Base-by-base conservation (phyloP, 2,888 invertebrate species). In the Drosophila fungiperda region DNA sequence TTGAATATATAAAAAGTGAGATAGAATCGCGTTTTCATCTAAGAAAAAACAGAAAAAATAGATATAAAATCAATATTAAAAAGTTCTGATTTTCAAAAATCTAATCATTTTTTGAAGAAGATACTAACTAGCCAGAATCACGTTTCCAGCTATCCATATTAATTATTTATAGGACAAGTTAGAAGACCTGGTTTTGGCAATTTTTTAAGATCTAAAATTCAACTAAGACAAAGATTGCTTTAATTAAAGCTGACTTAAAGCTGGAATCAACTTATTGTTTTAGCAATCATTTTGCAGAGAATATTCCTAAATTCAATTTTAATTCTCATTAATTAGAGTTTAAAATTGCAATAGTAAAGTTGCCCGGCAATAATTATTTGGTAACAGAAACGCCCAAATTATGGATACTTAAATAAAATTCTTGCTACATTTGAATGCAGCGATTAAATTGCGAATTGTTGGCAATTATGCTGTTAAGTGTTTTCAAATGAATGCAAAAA, bases 401-500 rank as follows among this genome's bases (percentile, higher is more conserved):
- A 57, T 33, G 32, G 40, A 15, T 57, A 23, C 29, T 57, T 29
- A 5, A 32, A 42, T 1, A 40, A 29, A 55, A 17, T 54, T 54
- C 29, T 29, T 11, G 26, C 54, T n/a, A 17, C 38, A 50, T 58
- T 49, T 48, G 33, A 58, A 40, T 59, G 48, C 33, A 57, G 35
- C 53, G 53, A 60, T 73, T 76, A 54, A 64, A 55, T 52, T 52
- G n/a, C 3, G 15, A 64, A 49, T 12, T 65, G 64, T 15, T 45
- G 9, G 38, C 62, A 78, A 69, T 78, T 78, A 66, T 54, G 49
- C 2, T 55, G 32, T 67, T 62, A 78, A 78, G 64, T 78, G 64
- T 59, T 70, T 70, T 59, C 55, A 40, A 70, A 76, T 62, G 78
- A 69, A 66, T 78, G 78, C 65, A 65, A 74, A 78, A 78, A 62